Base-by-base conservation (phyloP, 1,140 invertebrate genomes). In the Platyura marginata region DNA sequence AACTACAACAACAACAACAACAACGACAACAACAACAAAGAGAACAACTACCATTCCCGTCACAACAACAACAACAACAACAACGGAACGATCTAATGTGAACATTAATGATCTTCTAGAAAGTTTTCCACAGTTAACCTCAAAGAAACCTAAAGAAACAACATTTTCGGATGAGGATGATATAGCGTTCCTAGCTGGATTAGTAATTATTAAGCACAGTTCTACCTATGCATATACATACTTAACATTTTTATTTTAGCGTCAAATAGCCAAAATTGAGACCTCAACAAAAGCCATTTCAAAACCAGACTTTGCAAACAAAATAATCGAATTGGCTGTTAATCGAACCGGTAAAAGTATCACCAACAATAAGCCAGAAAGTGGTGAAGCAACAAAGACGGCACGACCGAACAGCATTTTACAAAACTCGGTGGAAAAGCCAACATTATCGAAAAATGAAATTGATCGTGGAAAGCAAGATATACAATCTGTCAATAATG, bases 101-200 rank as follows among this genome's bases (percentile, higher is more conserved):
- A 38, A 38, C 36, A 18, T 38, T 39, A 25, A 49, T 44, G 46
- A 42, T 55, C 13, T 43, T 36, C 21, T 36, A 6, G 25, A 21
- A n/a, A 43, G 32, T 38, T 29, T 44, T 41, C 23, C 10, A 44
- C 59, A 46, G 3, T 33, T 44, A 21, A 54, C 62, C 8, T 59
- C 29, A 1, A 10, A 19, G 3, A 11, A 19, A 21, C 40, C 33
- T 10, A 13, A 23, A 21, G 8, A 57, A 9, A 64, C 62, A 4
- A 66, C 64, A n/a, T 66, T 61, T 52, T 67, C 66, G 3, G 63
- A 66, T 42, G 54, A 61, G 55, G 66, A 68, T 46, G 66, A 68
- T 55, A 55, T 68, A 44, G 57, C 55, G 25, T 68, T 68, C 49
- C 48, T 68, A 20, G 56, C 63, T 41, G 65, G 62, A 47, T 56